Evolutionary conservation across 2,888 invertebrate genomes (phyloP), one percentile per base, ranked within the genome.

Genomic region (Drosophila heteroneura): DNA sequence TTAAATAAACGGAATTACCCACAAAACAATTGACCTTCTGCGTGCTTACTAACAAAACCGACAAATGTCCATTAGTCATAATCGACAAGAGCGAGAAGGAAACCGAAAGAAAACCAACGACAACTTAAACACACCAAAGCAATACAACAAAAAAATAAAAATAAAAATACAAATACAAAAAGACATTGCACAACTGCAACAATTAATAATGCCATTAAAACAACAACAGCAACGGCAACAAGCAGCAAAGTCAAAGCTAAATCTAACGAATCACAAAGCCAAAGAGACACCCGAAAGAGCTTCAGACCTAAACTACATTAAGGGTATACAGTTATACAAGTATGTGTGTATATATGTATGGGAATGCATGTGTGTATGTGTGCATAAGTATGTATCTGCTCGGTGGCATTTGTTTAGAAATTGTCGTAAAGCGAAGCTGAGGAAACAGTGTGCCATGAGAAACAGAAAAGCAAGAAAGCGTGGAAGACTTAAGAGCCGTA

Each of bases 11-110:
- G 85, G 89, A 89, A 83, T 85, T 85, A 77, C 81, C 85, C 83
- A 76, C 83, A 89, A 89, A 83, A 86, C 85, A 83, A 83, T 85
- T 85, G 89, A 85, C 85, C 85, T 85, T 85, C 85, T 83, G 89
- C 52, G 58, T 44, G 86, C 85, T 83, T 89, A 85, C 89, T 76
- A 79, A 76, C 76, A 76, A 83, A 72, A 60, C 79, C 79, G 80
- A 73, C 80, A 80, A 77, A 76, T 63, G 85, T 82, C 79, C 84
- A 85, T 89, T 89, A 86, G 89, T 85, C 85, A 88, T 84, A 85
- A 85, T 88, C 83, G 84, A 71, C 88, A 74, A 85, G 74, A 70
- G 82, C 85, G 73, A 73, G 72, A 83, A 89, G 74, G 81, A 86
- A 80, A 75, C 84, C 89, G 54, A 85, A 89, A 79, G 79, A 76